These are phyloP conservation scores for Caenorhabditis sinica DNA, from an alignment of 2,888 invertebrate genomes.

Conservation along the genomic window DNA sequence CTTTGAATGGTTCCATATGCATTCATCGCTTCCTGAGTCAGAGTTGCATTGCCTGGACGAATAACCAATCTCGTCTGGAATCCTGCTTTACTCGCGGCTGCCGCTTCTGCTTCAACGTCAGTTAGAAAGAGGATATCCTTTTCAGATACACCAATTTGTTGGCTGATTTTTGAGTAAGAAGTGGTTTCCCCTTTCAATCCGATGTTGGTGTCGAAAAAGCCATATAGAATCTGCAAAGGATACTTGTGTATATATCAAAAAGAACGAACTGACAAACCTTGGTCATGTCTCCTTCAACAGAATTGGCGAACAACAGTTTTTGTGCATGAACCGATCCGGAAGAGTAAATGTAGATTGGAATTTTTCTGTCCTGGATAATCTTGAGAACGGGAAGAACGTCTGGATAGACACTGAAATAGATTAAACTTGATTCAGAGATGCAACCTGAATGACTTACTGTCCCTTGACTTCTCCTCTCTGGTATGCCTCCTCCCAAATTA, in stretches of 20 bases:
- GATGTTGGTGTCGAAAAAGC: slow-evolving; percentile 92
- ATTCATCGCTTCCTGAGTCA: slow-evolving; percentile 86
- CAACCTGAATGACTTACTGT: slow-evolving; percentile 89
- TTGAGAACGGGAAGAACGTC: slow-evolving; percentile 91
- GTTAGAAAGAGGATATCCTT: slow-evolving; percentile 91
- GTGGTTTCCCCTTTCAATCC: slow-evolving; percentile 90
- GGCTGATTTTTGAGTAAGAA: slow-evolving; percentile 90
- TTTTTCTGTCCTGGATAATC: slow-evolving; percentile 87
- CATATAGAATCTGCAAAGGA: slow-evolving; percentile 87
- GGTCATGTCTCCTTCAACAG: slow-evolving; percentile 89
- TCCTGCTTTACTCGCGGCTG: slow-evolving; percentile 90
- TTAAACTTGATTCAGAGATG: background rate
- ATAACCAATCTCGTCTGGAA: slow-evolving; percentile 88
- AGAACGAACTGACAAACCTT: slow-evolving; percentile 84
- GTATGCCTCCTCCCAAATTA: slow-evolving; percentile 93
- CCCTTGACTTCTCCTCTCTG: slow-evolving; percentile 89
- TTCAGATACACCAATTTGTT: slow-evolving; percentile 87
- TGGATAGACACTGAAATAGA: slow-evolving; percentile 88
- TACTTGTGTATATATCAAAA: background rate
- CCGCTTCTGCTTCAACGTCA: slow-evolving; percentile 92
- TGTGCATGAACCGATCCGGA: slow-evolving; percentile 95
- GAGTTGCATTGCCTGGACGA: slow-evolving; percentile 90
- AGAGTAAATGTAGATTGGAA: slow-evolving; percentile 91
- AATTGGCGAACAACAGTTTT: slow-evolving; percentile 90
- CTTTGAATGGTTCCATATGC: slow-evolving; percentile 52